Base-by-base conservation (phyloP, 1,140 invertebrate genomes). In the Caenorhabditis remanei region DNA sequence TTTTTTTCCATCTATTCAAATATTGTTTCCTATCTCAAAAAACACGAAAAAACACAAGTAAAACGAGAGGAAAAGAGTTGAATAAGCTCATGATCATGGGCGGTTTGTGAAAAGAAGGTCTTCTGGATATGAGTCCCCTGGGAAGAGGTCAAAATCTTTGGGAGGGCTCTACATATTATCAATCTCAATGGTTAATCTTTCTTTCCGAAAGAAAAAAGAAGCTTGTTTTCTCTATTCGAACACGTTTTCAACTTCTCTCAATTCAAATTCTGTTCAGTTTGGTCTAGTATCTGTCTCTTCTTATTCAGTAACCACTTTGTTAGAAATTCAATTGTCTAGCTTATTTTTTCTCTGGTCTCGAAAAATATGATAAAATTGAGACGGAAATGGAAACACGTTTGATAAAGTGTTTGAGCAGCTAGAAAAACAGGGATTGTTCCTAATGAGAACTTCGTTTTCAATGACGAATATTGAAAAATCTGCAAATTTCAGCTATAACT, bases 141-240 rank as follows among this genome's bases (percentile, higher is more conserved):
- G 71, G 71, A 79, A 79, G 71, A 24, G 71, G 71, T 79, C 46
- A 79, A 79, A 79, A 79, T 79, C 71, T 79, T 79, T 8, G 21
- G 14, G 13, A 79, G 46, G 61, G 16, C 19, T n/a, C 71, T 50
- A 48, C 71, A 48, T 41, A 41, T 50, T 79, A 50, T 79, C 71
- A 79, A 79, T 79, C 71, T 79, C 71, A 79, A 79, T 79, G 71
- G 7, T 50, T 50, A 79, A 79, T 79, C 71, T 79, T 79, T 79
- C 71, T 14, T 63, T 21, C 40, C 11, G 24, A 75, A 32, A 32
- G 32, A 32, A 32, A 32, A 7, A 9, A 53, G 5, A 53, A 14
- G 50, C 41, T 48, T 19, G 7, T 41, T 79, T 63, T 63, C 14
- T 58, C 56, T n/a, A 58, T n/a, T n/a, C 61, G 61, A 63, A 63